Evolutionary conservation across 2,113 vertebrate genomes (phyloP).

Genomic region (Hipposideros armiger): DNA sequence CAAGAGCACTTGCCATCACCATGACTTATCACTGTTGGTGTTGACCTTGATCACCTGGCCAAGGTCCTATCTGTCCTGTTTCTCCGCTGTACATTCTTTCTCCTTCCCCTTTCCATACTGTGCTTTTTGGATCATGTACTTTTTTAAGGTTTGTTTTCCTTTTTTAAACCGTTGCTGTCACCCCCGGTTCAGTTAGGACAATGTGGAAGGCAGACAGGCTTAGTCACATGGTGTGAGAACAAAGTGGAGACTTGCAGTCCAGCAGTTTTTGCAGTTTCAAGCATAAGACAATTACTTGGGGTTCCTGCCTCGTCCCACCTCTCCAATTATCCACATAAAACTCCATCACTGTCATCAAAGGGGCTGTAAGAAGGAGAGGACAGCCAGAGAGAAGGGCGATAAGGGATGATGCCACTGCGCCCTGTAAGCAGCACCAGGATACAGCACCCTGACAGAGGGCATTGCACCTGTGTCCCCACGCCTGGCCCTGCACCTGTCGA

Average conservation of each 20-base stretch:
- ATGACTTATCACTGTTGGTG: accelerated
- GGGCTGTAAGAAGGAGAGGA: neutral
- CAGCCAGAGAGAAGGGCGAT: neutral
- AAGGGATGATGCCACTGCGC: accelerated
- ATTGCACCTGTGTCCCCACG: accelerated
- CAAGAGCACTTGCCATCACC: accelerated
- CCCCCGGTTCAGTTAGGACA: neutral
- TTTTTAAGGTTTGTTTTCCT: neutral
- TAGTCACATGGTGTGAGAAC: neutral
- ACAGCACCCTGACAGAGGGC: accelerated
- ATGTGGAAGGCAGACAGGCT: neutral
- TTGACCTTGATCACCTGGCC: neutral
- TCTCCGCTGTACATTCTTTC: neutral
- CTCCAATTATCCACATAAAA: neutral
- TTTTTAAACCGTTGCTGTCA: neutral
- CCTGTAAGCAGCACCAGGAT: accelerated
- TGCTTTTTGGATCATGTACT: neutral
- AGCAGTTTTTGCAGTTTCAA: accelerated
- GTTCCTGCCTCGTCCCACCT: neutral
- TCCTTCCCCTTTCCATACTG: neutral
- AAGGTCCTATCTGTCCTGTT: neutral
- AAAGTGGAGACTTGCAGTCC: neutral
- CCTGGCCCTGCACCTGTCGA: no score
- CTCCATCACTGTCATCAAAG: neutral
- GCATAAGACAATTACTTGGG: neutral